A percentile compares a stretch with the other conserved stretches of the same genome.
Evolutionary conservation across 2,888 invertebrate genomes (phyloP).

Genomic region (Lepas anatifera): DNA sequence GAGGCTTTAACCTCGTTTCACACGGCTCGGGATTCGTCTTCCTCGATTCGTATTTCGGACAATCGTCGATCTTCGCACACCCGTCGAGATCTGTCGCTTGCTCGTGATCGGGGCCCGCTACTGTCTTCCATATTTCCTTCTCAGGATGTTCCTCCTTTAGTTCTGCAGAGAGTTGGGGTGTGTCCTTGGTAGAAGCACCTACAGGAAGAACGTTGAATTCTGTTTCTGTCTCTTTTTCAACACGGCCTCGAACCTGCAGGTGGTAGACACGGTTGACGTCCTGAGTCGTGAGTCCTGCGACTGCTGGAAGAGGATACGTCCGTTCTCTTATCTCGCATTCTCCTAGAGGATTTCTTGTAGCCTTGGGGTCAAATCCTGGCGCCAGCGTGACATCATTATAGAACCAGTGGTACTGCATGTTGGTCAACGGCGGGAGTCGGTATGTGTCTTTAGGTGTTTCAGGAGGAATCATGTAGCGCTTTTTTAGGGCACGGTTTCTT

Average conservation of each 20-base stretch:
- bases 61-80: too few species aligned
- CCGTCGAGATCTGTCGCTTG: not conserved
- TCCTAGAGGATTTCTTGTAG: not conserved
- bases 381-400: not conserved
- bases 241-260: not conserved
- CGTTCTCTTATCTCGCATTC: not conserved
- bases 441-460: not conserved
- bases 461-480: not conserved
- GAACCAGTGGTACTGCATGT: not conserved
- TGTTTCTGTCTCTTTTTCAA: not conserved
- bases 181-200: too few species aligned
- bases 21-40: not conserved
- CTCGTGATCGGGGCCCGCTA: not conserved
- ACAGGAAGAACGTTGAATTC: too few species aligned
- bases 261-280: not conserved
- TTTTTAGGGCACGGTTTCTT: too few species aligned
- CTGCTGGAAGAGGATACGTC: not conserved
- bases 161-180: too few species aligned
- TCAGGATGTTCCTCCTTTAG: too few species aligned
- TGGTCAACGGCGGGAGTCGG: not conserved
- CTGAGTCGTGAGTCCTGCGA: not conserved
- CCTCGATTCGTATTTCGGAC: too few species aligned
- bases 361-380: not conserved
- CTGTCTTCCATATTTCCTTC: not conserved
- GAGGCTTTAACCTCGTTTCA: not conserved